Evolutionary conservation across 2,113 vertebrate species (phyloP), one percentile per base, ranked within the genome.

Genomic region (Acanthisitta chloris): DNA sequence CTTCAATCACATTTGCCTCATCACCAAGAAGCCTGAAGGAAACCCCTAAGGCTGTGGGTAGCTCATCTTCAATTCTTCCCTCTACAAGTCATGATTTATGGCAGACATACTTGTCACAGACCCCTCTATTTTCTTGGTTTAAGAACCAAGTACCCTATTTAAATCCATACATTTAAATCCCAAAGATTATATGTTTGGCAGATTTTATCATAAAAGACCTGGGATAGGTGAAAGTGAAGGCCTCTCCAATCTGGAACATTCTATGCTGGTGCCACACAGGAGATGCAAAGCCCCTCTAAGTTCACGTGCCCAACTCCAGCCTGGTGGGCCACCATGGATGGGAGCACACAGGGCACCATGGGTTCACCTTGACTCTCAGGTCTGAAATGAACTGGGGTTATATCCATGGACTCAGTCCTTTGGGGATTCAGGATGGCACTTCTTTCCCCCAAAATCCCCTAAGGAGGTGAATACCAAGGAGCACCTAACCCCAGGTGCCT

Each of bases 231-330:
- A 36, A 88, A 61, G 17, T 8, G 6, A 58, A 81, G 38, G 29
- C 4, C 18, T 46, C n/a, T 81, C 20, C 34, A 71, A 26, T 8
- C 24, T 55, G 21, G 24, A 15, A 48, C 17, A 14, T 23, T 43
- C 1, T 0, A 23, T 81, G 54, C 4, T 2, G 0, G 34, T 46
- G 54, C 29, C 54, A 65, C 40, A 23, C 4, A 38, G 40, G 18
- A 86, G 12, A 66, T 72, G 40, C 49, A 80, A 73, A 83, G 28
- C 19, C 58, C 14, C 38, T 64, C 11, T 45, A 62, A 49, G 31
- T 58, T 83, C 58, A 33, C 14, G 15, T 40, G 69, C 25, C n/a
- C 77, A 59, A 0, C 18, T 7, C 26, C 13, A 52, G 17, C 1
- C 0, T 26, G 40, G 29, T 40, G 71, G 17, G 48, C 8, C 17